Evolutionary conservation across 2,797 vertebrate genomes (phyloP).

Genomic region (Astyanax mexicanus): DNA sequence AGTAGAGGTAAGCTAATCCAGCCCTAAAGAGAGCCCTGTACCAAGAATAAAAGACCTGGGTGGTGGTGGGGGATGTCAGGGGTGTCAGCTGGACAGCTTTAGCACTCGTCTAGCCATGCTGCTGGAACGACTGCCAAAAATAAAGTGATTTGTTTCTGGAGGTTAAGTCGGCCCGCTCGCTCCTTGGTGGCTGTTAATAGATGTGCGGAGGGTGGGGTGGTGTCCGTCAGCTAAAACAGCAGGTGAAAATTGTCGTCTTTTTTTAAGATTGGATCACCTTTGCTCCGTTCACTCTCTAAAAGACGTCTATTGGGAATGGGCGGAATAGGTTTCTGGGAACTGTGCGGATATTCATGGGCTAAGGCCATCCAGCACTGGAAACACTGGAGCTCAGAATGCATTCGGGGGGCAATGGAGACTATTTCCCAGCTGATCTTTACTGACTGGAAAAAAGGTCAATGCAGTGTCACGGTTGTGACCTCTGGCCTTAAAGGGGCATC

Average conservation of each 20-base stretch:
- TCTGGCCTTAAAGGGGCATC: slow-evolving; percentile 36
- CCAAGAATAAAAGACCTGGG: slow-evolving; percentile 59
- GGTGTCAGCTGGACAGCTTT: slow-evolving; percentile 61
- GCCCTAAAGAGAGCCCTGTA: slow-evolving; percentile 56
- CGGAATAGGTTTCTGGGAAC: slow-evolving; percentile 56
- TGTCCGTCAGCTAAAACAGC: slow-evolving; percentile 49
- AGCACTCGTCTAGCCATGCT: slow-evolving; percentile 55
- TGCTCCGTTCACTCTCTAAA: slow-evolving; percentile 25
- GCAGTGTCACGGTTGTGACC: slow-evolving; percentile 41
- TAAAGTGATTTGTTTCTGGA: slow-evolving; percentile 67
- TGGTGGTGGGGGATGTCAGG: slow-evolving; percentile 6
- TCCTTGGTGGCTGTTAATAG: slow-evolving; percentile 58
- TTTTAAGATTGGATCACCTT: slow-evolving; percentile 51
- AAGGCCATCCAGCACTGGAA: slow-evolving; percentile 5
- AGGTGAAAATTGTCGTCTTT: slow-evolving; percentile 55
- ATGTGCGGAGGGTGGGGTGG: neutral
- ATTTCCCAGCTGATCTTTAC: slow-evolving; percentile 55
- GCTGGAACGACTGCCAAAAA: slow-evolving; percentile 62
- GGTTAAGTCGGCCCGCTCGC: slow-evolving; percentile 56
- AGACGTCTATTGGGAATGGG: slow-evolving; percentile 42
- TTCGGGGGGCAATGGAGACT: slow-evolving; percentile 39
- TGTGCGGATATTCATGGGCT: slow-evolving; percentile 43
- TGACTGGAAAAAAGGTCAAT: slow-evolving; percentile 50
- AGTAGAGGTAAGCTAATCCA: slow-evolving; percentile 61
- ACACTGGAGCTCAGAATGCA: slow-evolving; percentile 34